Evolutionary conservation across 2,888 invertebrate genomes (phyloP), one percentile per base, ranked within the genome.

Genomic region (Xanthorhoe designata): DNA sequence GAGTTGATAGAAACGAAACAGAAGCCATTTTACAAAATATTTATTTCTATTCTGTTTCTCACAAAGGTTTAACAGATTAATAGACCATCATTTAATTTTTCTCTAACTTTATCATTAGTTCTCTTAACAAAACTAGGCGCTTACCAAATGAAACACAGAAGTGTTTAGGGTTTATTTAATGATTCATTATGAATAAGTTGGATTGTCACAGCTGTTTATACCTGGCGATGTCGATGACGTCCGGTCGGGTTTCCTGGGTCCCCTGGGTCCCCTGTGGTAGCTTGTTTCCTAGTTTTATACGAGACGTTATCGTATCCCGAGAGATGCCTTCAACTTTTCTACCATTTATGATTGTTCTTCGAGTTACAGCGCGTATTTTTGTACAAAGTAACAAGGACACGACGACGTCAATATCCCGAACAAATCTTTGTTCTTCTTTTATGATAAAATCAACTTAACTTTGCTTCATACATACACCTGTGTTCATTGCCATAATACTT

Each of bases 261-360:
- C 13, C 38, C 13, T 2, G 13, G 38, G 10, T 13, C 3, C 38
- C 0, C 38, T 1, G 38, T 10, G 38, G 2, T 0, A 13, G 2
- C n/a, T 45, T 42, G 47, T 52, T 51, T 52, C 18, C 24, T 63
- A 63, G 55, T 62, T 63, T 57, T 47, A 51, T 52, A 32, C 45
- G 57, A 24, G 57, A 57, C 52, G 51, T 56, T 51, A 63, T 57
- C 63, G 45, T 45, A 29, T 63, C 63, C 45, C 51, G 32, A 32
- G 61, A 61, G 61, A 45, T 47, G 32, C 24, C 38, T n/a, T 10
- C 50, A 62, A 62, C 61, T 62, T 56, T 56, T 13, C 50, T 13
- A 55, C 55, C 47, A 50, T 2, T n/a, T 55, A 42, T 51, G 29
- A 56, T 42, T 63, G 57, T 63, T 50, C 38, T 62, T 56, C 18